Conservation (phyloP, 2,888 invertebrate species). For the Scaptomyza tumidula region DNA sequence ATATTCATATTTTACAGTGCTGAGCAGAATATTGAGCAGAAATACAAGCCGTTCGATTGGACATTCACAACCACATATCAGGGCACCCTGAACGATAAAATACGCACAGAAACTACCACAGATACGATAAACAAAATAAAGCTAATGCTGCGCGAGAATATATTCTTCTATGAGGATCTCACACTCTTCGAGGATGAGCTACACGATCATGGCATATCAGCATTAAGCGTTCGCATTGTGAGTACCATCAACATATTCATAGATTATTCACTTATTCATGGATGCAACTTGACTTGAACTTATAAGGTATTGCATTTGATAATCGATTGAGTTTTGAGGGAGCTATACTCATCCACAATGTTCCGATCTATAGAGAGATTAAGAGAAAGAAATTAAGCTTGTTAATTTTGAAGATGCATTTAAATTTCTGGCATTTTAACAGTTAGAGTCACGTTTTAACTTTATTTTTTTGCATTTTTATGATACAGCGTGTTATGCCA, state of each 20-base stretch:
- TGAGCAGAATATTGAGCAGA: constrained; percentile 88
- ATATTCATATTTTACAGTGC: constrained; percentile 86
- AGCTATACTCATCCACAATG: too few relatives aligned
- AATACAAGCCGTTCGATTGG: constrained; percentile 97
- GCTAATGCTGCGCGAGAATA: constrained; percentile 94
- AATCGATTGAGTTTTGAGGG: too few relatives aligned
- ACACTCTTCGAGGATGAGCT: constrained; percentile 98
- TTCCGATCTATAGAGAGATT: too few relatives aligned
- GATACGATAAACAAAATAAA: constrained; percentile 94
- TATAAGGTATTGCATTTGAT: too few relatives aligned
- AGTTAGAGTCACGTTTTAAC: neutral
- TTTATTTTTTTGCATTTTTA: neutral
- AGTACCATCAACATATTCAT: constrained; percentile 81
- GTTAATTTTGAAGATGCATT: too few relatives aligned
- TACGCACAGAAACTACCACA: constrained; percentile 87
- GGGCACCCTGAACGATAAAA: constrained; percentile 89
- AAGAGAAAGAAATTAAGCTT: too few relatives aligned
- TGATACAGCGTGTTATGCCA: constrained; percentile 96
- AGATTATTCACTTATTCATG: too few relatives aligned
- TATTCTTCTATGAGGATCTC: constrained; percentile 96
- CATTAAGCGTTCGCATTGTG: constrained; percentile 96
- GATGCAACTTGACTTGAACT: too few relatives aligned
- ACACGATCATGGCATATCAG: constrained; percentile 98
- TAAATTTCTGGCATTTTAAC: too few relatives aligned
- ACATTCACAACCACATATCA: constrained; percentile 97